phyloP scores from a whole-genome alignment of 2,797 vertebrate genomes.

The Cryptoprocta ferox region DNA sequence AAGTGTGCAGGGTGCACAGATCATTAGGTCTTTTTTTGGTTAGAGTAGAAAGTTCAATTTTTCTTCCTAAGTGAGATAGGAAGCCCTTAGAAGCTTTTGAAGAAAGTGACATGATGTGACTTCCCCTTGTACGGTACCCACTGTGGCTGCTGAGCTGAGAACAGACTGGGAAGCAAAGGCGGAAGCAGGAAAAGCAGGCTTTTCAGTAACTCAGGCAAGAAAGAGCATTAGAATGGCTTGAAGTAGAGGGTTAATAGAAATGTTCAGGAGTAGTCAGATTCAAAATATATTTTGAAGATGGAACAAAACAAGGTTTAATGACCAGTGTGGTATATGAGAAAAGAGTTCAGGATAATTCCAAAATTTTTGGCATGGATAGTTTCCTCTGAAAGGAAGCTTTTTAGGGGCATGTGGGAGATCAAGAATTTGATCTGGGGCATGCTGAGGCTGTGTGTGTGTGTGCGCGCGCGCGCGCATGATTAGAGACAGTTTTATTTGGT shows the following conservation, averaged over 20 bases:
- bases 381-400: neutral
- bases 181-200: neutral
- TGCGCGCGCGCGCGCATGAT: too few species aligned
- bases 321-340: neutral
- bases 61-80: neutral
- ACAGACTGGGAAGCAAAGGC: neutral
- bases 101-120: neutral
- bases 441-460: neutral
- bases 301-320: neutral
- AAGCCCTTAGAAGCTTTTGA: neutral
- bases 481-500: too few species aligned
- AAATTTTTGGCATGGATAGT: neutral
- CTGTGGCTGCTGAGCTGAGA: neutral
- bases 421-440: neutral
- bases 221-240: neutral
- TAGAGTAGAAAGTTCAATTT: neutral
- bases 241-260: neutral
- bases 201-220: neutral
- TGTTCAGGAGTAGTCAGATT: neutral
- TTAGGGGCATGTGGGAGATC: neutral
- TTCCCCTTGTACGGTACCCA: neutral
- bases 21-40: neutral
- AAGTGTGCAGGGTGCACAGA: neutral
- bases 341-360: neutral
- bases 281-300: slow-evolving; percentile 21